Evolutionary conservation across 2,888 invertebrate genomes (phyloP), one percentile per base, ranked within the genome.

Genomic region (Acleris cristana): DNA sequence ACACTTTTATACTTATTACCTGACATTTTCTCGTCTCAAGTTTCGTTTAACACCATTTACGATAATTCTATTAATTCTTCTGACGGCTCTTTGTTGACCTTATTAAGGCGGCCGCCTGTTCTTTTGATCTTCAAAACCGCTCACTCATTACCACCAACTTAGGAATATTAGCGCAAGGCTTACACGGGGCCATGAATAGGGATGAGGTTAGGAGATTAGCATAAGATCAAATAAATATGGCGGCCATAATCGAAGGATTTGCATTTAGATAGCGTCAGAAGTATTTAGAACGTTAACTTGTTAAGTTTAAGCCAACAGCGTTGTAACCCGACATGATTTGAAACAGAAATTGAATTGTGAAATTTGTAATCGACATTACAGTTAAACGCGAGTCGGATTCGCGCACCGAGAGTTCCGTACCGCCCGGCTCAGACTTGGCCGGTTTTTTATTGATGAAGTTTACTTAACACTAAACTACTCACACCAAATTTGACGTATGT

Each of bases 121-220:
- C 40, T 45, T 56, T 53, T 61, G 52, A 61, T 61, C 52, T 23
- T 30, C 51, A 21, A 23, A 23, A 18, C 52, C 40, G 51, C 34
- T 51, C 34, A 7, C 40, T 57, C 16, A 66, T 62, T 56, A 62
- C 56, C 45, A 45, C 18, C 30, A 45, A 58, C 62, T 63, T 49
- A 45, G 49, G 19, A 16, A 23, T 53, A 52, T 21, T 61, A 40
- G 51, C 26, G 40, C 49, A 14, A 26, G 19, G 45, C 57, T 23
- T 12, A 49, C 52, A 8, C 48, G 5, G 21, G 3, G 16, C 23
- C 72, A 77, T 76, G 76, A 77, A 78, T 79, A 76, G 71, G 72
- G 73, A 79, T 73, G 73, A 77, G 76, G 51, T 73, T 70, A 61
- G 65, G 53, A 70, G 66, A 76, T 74, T 71, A 71, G 64, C 71